A percentile compares a stretch with the other conserved stretches of the same genome.
Conservation (phyloP, 1,140 invertebrate genomes). For the Zophobas atratus region DNA sequence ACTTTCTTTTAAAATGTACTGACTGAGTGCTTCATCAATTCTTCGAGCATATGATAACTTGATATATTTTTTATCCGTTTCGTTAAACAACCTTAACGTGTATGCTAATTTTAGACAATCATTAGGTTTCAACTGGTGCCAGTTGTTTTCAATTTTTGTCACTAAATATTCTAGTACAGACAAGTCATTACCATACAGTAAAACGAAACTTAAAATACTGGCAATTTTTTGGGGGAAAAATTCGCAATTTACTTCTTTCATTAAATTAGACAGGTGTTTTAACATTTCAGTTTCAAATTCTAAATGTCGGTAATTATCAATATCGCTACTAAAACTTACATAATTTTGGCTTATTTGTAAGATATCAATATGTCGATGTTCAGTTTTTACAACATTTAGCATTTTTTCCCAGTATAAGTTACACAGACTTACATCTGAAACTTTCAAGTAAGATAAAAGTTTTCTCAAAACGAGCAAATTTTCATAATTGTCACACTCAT, state of each 20-base stretch:
- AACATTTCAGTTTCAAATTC: constrained; percentile 68
- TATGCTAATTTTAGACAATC: constrained; percentile 66
- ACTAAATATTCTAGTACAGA: constrained; percentile 64
- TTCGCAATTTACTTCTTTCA: constrained; percentile 64
- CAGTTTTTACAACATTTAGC: constrained; percentile 58
- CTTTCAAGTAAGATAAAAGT: constrained; percentile 68
- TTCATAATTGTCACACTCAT: constrained; percentile 54
- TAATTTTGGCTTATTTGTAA: constrained; percentile 69
- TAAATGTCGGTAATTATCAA: constrained; percentile 68
- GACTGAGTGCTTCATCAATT: constrained; percentile 16
- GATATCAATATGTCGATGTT: constrained; percentile 57
- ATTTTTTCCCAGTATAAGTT: constrained; percentile 68
- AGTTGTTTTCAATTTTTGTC: constrained; percentile 64
- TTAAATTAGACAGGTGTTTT: constrained; percentile 64
- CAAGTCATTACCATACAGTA: constrained; percentile 68
- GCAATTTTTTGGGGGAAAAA: constrained; percentile 67
- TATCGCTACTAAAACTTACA: constrained; percentile 71
- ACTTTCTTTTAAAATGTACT: background rate
- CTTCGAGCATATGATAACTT: constrained; percentile 7
- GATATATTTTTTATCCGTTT: constrained; percentile 13
- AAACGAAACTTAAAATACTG: constrained; percentile 67
- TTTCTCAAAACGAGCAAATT: constrained; percentile 63
- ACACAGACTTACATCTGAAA: constrained; percentile 66
- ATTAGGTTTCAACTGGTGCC: constrained; percentile 62
- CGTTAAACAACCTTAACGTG: constrained; percentile 3